Conservation (phyloP, 2,797 vertebrate species). For the Halcyon leucocephala region DNA sequence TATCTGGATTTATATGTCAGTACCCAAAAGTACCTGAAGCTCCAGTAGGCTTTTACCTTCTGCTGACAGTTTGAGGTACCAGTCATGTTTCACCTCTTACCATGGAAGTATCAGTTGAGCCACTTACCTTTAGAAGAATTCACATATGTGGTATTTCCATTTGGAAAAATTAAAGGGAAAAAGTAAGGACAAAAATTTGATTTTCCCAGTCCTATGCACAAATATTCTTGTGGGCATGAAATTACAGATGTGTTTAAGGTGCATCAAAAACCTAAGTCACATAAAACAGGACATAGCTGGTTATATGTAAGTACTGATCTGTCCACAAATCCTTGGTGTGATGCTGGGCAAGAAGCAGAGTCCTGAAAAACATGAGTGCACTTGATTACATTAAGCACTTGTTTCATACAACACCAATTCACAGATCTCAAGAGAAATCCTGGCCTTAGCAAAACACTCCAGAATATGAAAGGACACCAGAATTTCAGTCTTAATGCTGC, state of each 20-base stretch:
- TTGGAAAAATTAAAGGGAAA: not conserved
- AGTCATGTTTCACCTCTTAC: not conserved
- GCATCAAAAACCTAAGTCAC: not conserved
- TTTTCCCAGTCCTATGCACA: not conserved
- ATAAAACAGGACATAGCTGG: not conserved
- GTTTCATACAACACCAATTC: not conserved
- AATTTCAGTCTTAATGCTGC: not conserved
- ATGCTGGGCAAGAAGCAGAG: not conserved
- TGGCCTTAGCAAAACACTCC: not conserved
- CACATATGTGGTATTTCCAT: not conserved
- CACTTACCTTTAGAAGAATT: not conserved
- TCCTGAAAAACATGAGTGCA: not conserved
- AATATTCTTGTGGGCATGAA: not conserved
- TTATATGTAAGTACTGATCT: not conserved
- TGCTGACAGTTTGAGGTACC: not conserved
- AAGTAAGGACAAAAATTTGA: not conserved
- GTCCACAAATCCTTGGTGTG: not conserved
- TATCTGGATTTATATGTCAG: not conserved
- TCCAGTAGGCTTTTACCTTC: not conserved
- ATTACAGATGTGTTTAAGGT: not conserved
- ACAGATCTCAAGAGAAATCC: not conserved
- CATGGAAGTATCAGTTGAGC: not conserved
- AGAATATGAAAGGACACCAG: not conserved
- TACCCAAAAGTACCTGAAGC: not conserved
- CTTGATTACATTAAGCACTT: rapidly evolving